Conservation (phyloP, 2,888 invertebrate genomes). For the Oscheius sp. region DNA sequence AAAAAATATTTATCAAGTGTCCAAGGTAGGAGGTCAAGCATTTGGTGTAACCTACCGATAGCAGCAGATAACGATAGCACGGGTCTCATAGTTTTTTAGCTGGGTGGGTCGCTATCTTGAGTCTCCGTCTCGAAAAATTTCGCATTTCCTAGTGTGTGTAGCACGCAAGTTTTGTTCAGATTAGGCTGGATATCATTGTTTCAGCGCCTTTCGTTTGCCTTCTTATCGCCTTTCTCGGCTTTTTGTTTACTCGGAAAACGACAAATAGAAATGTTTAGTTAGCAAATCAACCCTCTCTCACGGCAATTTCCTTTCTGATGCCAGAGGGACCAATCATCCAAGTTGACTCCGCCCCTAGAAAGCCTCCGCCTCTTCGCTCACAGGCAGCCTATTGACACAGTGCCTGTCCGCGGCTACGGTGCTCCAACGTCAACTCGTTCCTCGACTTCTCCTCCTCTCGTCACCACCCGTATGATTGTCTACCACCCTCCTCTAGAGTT, state of each 20-base stretch:
- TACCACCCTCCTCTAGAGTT: conserved; percentile 23
- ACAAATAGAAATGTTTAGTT: conserved; percentile 36
- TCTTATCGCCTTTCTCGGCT: conserved; percentile 31
- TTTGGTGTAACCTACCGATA: conserved; percentile 31
- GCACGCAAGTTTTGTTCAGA: background rate
- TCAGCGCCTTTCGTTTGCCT: conserved; percentile 10
- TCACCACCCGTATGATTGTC: conserved; percentile 5
- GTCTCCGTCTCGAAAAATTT: background rate
- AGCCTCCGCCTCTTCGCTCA: conserved; percentile 26
- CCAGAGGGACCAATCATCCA: conserved; percentile 13
- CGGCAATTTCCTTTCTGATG: conserved; percentile 3
- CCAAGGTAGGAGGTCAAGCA: conserved; percentile 27
- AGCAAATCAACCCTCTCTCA: conserved; percentile 28
- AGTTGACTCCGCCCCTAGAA: conserved; percentile 18
- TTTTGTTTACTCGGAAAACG: conserved; percentile 31
- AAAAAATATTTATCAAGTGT: conserved; percentile 21
- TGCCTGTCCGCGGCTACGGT: conserved; percentile 37
- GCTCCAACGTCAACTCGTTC: conserved; percentile 38
- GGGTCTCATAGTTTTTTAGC: conserved; percentile 5
- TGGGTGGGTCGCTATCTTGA: background rate
- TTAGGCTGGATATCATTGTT: background rate
- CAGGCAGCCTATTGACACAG: conserved; percentile 36
- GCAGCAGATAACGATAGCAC: conserved; percentile 27
- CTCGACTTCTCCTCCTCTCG: conserved; percentile 27
- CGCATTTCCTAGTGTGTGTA: background rate